Conservation (phyloP, 1,140 invertebrate genomes). For the Pseudomyrmex concolor region DNA sequence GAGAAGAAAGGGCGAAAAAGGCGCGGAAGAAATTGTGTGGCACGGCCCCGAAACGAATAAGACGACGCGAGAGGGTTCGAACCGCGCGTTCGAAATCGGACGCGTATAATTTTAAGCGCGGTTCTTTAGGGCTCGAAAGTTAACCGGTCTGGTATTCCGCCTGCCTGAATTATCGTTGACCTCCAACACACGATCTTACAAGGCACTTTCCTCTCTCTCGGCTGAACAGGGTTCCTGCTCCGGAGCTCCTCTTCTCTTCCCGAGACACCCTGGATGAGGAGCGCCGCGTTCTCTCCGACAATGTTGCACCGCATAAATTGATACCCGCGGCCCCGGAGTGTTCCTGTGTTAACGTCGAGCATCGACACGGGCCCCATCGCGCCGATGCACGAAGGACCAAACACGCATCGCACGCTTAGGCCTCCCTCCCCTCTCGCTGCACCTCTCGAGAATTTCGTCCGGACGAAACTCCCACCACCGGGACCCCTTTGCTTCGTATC, state of each 20-base stretch:
- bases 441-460: conserved; percentile 18
- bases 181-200: conserved; percentile 82
- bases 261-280: conserved; percentile 61
- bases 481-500: neutral
- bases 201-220: conserved; percentile 67
- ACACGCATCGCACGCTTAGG: conserved; percentile 69
- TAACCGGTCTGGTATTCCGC: conserved; percentile 77
- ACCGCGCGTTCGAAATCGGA: conserved; percentile 74
- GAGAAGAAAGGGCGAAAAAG: conserved; percentile 16
- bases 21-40: neutral
- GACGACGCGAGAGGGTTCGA: conserved; percentile 68
- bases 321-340: conserved; percentile 77
- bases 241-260: conserved; percentile 51
- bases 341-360: conserved; percentile 78
- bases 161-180: conserved; percentile 83
- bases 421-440: conserved; percentile 53
- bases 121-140: conserved; percentile 78
- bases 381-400: conserved; percentile 34
- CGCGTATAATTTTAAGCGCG: conserved; percentile 79
- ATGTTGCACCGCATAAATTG: conserved; percentile 83
- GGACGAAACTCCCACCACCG: neutral
- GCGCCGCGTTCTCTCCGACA: conserved; percentile 77
- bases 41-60: conserved; percentile 47
- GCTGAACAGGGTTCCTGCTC: conserved; percentile 63
- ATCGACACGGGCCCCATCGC: conserved; percentile 69